Base-by-base conservation (phyloP, 1,140 invertebrate genomes). In the Drosophila nigromelanica region DNA sequence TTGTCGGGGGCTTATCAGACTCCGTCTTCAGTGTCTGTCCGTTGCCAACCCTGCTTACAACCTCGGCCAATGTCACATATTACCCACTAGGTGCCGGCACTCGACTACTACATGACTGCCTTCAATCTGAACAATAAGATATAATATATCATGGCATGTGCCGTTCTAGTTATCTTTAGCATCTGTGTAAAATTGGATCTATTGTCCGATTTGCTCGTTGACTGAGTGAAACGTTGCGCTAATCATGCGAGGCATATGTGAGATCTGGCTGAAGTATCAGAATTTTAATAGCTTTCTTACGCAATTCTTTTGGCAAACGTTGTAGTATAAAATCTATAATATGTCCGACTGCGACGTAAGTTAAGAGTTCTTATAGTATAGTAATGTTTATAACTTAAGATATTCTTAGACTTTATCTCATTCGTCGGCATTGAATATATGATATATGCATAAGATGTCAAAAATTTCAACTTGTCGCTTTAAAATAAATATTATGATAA, bases 1-100 rank as follows among this genome's bases (percentile, higher is more conserved):
- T 37, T 70, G 27, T 35, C 12, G 35, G 47, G 12, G n/a, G 7
- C 55, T 85, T 80, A 80, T 73, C 60, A 12, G 18, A 10, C 62
- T 18, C 27, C 27, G 27, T 27, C 27, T 27, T 5, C 27, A 27
- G 5, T 61, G 50, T 73, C 56, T 55, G 40, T 39, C 54, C 27
- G 27, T 27, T 54, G 42, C 33, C 43, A 21, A 45, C 27, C 47
- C 35, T 6, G 30, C 24, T 15, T 37, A 51, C 61, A 71, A 43
- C 35, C 43, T 27, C 68, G 63, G 56, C 76, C 69, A 85, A 77
- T 86, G 80, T 73, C 80, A 74, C 37, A 58, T 55, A 74, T 7
- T 21, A 27, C 58, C 48, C 37, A 69, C 43, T 33, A 18, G 55
- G 55, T 39, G 48, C 39, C 18, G 15, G 27, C 39, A 30, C 33